Conservation (phyloP, 2,888 invertebrate genomes). For the Pandemis heparana region DNA sequence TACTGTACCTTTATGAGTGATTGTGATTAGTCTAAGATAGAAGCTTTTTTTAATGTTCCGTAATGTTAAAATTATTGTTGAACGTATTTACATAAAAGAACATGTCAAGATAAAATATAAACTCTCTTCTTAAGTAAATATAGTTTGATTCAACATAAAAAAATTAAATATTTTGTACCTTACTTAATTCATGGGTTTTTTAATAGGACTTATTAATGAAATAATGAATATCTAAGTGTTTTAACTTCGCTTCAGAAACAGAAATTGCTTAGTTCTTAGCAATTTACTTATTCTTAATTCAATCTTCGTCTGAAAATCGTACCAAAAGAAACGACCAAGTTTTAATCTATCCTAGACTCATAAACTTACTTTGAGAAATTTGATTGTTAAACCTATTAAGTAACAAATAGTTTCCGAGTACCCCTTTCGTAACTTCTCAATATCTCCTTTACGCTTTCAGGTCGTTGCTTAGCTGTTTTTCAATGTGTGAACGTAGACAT, state of each 20-base stretch:
- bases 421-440: not conserved
- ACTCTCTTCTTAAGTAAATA: no score
- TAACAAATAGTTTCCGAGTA: not conserved
- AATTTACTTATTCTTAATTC: not conserved
- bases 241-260: not conserved
- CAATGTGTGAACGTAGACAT: constrained; percentile 16
- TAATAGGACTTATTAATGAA: not conserved
- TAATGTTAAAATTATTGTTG: no score
- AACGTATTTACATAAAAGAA: no score
- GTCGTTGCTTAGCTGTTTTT: not conserved
- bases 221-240: not conserved
- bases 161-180: no score
- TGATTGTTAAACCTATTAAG: not conserved
- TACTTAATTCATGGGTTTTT: no score
- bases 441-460: constrained; percentile 1
- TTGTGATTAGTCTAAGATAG: no score
- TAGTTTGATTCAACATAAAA: no score
- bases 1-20: no score
- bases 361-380: not conserved
- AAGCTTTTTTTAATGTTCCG: no score
- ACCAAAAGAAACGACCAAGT: not conserved
- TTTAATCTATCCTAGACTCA: not conserved
- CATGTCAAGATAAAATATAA: no score
- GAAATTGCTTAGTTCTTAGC: not conserved
- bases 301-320: not conserved